A percentile compares a stretch with the other conserved stretches of the same genome.
These are phyloP conservation scores for Pseudococcus longispinus DNA, from an alignment of 2,888 invertebrate species.

Conservation along the genomic window DNA sequence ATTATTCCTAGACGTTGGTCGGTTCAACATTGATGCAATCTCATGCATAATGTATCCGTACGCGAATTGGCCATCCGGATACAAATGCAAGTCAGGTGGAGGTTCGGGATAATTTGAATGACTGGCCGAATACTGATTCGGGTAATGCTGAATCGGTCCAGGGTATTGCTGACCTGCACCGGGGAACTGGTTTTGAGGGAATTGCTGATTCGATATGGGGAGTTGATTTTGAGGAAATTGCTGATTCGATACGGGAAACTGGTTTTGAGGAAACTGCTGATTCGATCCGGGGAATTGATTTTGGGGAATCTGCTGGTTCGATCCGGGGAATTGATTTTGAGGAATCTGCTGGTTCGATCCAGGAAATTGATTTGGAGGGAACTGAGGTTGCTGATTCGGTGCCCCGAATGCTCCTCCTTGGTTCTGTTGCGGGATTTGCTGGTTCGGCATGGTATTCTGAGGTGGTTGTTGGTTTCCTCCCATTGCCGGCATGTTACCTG, in stretches of 20 bases:
- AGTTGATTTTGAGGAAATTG: neutral
- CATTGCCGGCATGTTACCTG: neutral
- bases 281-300: neutral
- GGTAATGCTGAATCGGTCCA: neutral
- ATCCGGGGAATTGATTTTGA: neutral
- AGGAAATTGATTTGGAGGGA: neutral
- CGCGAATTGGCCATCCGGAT: neutral
- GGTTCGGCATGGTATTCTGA: neutral
- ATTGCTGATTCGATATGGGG: neutral
- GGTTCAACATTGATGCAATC: slow-evolving; percentile 1
- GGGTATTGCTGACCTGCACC: too few species aligned
- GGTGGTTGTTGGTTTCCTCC: neutral
- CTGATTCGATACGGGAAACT: neutral
- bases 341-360: neutral
- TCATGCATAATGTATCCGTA: neutral
- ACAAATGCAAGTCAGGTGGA: neutral
- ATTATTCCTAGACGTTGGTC: neutral
- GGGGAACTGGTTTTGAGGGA: neutral
- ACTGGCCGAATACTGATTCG: neutral
- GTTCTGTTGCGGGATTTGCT: neutral
- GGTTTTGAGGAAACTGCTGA: neutral
- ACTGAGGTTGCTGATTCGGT: neutral
- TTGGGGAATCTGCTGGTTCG: neutral
- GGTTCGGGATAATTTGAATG: neutral
- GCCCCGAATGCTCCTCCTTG: neutral